Evolutionary conservation across 2,113 vertebrate genomes (phyloP), one percentile per base, ranked within the genome.

Genomic region (Oncorhynchus nerka): DNA sequence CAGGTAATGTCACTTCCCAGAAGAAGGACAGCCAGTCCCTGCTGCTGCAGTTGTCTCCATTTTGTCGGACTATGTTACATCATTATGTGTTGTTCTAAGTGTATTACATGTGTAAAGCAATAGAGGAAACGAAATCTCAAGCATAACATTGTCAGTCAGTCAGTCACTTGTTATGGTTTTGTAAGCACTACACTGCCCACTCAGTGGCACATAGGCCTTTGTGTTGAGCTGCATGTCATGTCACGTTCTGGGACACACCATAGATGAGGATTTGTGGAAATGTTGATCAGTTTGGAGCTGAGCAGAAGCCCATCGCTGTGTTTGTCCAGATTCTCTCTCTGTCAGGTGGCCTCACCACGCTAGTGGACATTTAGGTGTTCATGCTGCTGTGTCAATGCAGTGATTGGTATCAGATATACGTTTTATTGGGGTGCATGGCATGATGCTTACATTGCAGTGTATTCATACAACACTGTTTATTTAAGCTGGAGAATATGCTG

Each of bases 201-300:
- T 45, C 9, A 39, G 39, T 39, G 39, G 39, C 39, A 39, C 39
- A 39, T 39, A 39, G 8, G 39, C 57, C 72, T 86, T 86, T 90
- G 79, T 88, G 80, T 87, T 83, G 80, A 86, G 85, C 85, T 82
- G 81, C 66, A 81, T 79, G 73, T 76, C 66, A 78, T 76, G 73
- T 76, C 62, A 81, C 79, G 55, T 45, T 30, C 72, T 75, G 66
- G 57, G 79, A 74, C n/a, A 74, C 64, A 59, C 64, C 22, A 13
- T 74, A 16, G 73, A 81, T 19, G 28, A 67, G 67, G 71, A 49
- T 79, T 81, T 69, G 77, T 61, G 2, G 5, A 75, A 75, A 79
- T 73, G 69, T 71, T 45, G 2, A 45, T 45, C 39, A 45, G 39
- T 78, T 70, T 76, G 80, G 71, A 5, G 3, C 64, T 67, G 64